phyloP scores from a whole-genome alignment of 2,113 vertebrate species.

The Centropus bengalensis region DNA sequence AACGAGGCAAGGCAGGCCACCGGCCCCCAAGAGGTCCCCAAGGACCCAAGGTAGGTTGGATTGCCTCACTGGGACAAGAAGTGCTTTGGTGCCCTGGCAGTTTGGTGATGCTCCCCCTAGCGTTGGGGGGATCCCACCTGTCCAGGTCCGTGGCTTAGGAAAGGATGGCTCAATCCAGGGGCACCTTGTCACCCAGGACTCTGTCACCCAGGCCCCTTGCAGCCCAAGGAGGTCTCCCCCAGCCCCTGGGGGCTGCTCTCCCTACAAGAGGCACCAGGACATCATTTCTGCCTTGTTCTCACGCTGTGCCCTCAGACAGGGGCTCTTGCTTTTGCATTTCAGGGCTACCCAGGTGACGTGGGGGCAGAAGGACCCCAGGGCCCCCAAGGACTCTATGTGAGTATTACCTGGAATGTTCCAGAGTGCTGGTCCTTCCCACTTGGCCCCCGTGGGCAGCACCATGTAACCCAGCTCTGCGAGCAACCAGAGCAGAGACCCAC shows the following conservation, averaged over 20 bases:
- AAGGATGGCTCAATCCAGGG: background rate
- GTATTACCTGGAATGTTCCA: slow-evolving; percentile 10
- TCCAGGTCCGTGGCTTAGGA: fast-evolving
- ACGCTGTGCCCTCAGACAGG: background rate
- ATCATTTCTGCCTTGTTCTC: background rate
- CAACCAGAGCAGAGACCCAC: fast-evolving
- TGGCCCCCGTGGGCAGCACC: fast-evolving
- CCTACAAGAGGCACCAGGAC: background rate
- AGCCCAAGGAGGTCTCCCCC: background rate
- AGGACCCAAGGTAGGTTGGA: slow-evolving; percentile 82
- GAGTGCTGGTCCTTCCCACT: background rate
- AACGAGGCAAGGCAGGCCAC: slow-evolving; percentile 82
- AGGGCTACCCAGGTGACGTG: slow-evolving; percentile 79
- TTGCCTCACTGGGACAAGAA: too few relatives aligned
- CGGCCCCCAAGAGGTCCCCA: slow-evolving; percentile 77
- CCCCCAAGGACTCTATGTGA: slow-evolving; percentile 82
- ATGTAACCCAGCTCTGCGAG: background rate
- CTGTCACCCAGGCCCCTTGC: background rate
- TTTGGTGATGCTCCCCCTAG: too few relatives aligned
- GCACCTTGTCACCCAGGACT: fast-evolving
- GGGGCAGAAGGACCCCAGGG: slow-evolving; percentile 78
- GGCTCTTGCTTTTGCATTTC: background rate
- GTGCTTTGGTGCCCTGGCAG: background rate
- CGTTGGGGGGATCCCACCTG: background rate
- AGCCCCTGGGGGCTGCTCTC: background rate